Evolutionary conservation across 1,140 invertebrate genomes (phyloP).

Genomic region (Aphelenchoides fujianensis): DNA sequence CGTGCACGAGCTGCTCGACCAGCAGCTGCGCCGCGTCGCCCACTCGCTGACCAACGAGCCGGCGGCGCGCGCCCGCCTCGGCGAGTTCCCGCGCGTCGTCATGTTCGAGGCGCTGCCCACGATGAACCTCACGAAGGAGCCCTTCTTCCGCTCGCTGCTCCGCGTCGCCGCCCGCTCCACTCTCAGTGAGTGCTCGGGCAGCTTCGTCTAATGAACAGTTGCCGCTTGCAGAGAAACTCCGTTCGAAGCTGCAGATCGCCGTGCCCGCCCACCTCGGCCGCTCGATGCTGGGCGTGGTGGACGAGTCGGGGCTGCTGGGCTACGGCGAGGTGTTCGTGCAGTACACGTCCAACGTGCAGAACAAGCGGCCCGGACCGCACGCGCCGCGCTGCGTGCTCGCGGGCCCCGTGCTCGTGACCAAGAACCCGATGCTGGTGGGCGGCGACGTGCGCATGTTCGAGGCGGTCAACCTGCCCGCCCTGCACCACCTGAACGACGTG

Average conservation of each 20-base stretch:
- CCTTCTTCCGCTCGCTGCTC: constrained; percentile 60
- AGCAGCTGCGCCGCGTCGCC: constrained; percentile 45
- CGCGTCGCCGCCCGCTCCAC: constrained; percentile 50
- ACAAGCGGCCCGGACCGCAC: constrained; percentile 8
- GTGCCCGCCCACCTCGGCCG: constrained; percentile 58
- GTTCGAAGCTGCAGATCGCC: constrained; percentile 51
- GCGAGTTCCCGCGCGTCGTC: constrained; percentile 49
- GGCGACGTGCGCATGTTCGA: constrained; percentile 64
- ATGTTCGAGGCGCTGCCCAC: constrained; percentile 20
- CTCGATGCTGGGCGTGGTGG: constrained; percentile 63
- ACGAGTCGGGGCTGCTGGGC: constrained; percentile 62
- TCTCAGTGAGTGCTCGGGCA: constrained; percentile 23
- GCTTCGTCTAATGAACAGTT: neutral
- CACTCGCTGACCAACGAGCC: constrained; percentile 45
- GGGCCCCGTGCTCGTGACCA: constrained; percentile 61
- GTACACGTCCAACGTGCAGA: constrained; percentile 49
- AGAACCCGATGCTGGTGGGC: constrained; percentile 64
- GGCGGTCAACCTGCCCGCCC: constrained; percentile 60
- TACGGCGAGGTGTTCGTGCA: constrained; percentile 64
- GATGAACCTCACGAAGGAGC: constrained; percentile 57
- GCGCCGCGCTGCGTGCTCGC: neutral
- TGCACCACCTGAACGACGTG: constrained; percentile 63
- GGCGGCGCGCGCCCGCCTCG: constrained; percentile 44
- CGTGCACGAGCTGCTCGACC: constrained; percentile 54
- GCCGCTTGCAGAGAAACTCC: constrained; percentile 29